Evolutionary conservation across 2,888 invertebrate species (phyloP).

Genomic region (Drosophila meridionalis): DNA sequence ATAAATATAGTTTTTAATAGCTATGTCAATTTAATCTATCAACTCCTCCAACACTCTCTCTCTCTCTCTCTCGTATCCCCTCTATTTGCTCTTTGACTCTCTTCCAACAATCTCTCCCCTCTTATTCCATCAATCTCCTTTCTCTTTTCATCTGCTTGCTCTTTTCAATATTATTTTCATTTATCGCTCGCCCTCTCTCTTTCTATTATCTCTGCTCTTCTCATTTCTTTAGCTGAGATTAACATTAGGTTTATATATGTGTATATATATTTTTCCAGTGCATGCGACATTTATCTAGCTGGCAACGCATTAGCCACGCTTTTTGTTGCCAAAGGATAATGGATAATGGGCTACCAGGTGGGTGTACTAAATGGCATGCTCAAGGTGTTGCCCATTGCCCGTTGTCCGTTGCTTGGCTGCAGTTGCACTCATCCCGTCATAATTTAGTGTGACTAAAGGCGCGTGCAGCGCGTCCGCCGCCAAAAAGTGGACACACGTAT

Average conservation of each 20-base stretch:
- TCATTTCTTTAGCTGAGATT: slow-evolving; percentile 21
- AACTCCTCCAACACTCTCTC: too few relatives aligned
- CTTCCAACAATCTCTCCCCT: too few relatives aligned
- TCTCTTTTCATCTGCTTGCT: neutral
- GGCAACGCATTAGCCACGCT: slow-evolving; percentile 59
- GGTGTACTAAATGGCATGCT: slow-evolving; percentile 59
- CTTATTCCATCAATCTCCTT: neutral
- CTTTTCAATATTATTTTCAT: neutral
- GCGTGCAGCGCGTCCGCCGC: slow-evolving; percentile 44
- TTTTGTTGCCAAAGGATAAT: slow-evolving; percentile 73
- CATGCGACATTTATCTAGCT: slow-evolving; percentile 72
- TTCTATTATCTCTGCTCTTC: neutral
- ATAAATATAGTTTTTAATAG: too few relatives aligned
- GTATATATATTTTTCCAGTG: slow-evolving; percentile 7
- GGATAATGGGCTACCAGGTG: slow-evolving; percentile 77
- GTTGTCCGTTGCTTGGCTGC: slow-evolving; percentile 15
- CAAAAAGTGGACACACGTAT: slow-evolving; percentile 67
- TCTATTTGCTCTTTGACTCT: neutral
- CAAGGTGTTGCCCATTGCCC: slow-evolving; percentile 44
- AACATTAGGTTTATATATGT: slow-evolving; percentile 32
- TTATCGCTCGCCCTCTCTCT: neutral
- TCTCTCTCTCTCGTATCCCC: neutral
- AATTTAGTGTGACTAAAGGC: slow-evolving; percentile 75
- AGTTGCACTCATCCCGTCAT: slow-evolving; percentile 40
- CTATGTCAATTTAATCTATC: too few relatives aligned